Base-by-base conservation (phyloP, 2,797 vertebrate genomes). In the Novumbra hubbsi region DNA sequence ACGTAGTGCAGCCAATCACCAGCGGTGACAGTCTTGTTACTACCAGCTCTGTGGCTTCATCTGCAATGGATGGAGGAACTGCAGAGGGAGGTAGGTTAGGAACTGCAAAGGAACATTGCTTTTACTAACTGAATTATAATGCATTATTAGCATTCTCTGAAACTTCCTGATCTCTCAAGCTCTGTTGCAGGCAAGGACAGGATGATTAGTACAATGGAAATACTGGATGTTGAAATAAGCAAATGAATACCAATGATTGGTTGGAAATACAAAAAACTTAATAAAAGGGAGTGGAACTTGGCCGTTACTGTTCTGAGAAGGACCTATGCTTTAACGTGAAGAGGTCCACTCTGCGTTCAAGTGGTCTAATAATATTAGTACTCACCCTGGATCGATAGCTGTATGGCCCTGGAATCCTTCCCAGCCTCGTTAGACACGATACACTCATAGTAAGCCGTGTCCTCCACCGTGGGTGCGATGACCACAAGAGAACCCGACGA, bases 21-120 rank as follows among this genome's bases (percentile, higher is more conserved):
- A 95, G 92, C 0, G 96, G 92, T 78, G 95, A 94, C 21, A 94
- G 84, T 81, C 86, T 96, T 81, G 90, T 98, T 14, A 97, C 94
- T 62, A 96, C 82, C 2, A 99, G 84, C 75, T 98, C 95, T 0
- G 94, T 92, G 69, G 93, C 92, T 85, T 98, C 97, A 83, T 99
- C 98, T 41, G 97, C 97, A 86, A 99, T 95, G 15, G 96, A 96
- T 11, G 98, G 97, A 76, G 97, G 96, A 79, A 99, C 98, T 99
- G 55, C 34, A 84, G 28, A 66, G 17, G 21, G 17, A 48, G 74
- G 16, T 78, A 19, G 80, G n/a, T 15, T 52, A 15, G 45, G 8
- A 15, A 41, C 34, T 21, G 21, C 9, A 49, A 5, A 14, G 34
- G n/a, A 34, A 38, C 9, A 32, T 11, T 21, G 17, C 4, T 65